phyloP scores from a whole-genome alignment of 2,797 vertebrate genomes.

The Nyctalus aviator region DNA sequence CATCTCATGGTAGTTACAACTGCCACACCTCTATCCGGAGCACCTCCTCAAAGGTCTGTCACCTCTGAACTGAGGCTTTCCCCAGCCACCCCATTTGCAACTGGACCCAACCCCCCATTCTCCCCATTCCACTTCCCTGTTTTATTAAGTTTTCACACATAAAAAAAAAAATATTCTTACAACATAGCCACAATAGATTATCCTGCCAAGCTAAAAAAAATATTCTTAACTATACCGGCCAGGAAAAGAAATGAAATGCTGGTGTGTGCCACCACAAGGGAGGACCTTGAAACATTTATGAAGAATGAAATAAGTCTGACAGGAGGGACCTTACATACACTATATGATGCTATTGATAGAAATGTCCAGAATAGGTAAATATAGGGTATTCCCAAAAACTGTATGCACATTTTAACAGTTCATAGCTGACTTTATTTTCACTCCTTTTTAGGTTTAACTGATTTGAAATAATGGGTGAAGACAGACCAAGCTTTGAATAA shows the following conservation, averaged over 20 bases:
- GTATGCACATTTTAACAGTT: too few species aligned
- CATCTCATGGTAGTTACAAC: accelerated
- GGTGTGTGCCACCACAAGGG: accelerated
- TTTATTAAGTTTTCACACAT: not conserved
- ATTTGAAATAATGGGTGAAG: too few species aligned
- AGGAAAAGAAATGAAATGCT: not conserved
- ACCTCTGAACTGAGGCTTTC: not conserved
- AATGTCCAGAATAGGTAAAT: not conserved
- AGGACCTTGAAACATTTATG: not conserved
- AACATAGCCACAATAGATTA: not conserved
- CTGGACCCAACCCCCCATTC: not conserved
- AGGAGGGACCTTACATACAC: not conserved
- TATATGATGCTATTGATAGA: not conserved
- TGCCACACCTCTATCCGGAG: not conserved
- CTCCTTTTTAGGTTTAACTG: too few species aligned
- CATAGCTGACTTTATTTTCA: too few species aligned
- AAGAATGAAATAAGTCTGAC: not conserved
- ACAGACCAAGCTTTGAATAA: too few species aligned
- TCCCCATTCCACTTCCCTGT: too few species aligned
- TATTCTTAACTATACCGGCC: not conserved
- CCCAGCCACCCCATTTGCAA: not conserved
- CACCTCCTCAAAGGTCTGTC: not conserved
- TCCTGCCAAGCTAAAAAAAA: not conserved
- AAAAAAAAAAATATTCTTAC: not conserved
- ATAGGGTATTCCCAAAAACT: too few species aligned